Conservation (phyloP, 2,888 invertebrate species). For the Eustalomyia histrio region DNA sequence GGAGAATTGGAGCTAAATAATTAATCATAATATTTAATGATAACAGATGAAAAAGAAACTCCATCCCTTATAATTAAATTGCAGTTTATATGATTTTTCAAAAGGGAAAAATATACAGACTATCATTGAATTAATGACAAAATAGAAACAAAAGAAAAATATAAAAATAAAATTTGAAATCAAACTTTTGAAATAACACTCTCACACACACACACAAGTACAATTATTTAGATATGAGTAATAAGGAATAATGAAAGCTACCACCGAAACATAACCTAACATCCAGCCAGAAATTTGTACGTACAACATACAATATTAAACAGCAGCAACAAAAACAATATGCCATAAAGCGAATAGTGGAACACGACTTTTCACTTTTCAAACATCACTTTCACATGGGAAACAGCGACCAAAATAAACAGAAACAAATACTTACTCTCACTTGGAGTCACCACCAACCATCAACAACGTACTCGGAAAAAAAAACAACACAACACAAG, state of each 20-base stretch:
- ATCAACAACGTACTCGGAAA: constrained; percentile 2
- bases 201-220: constrained; percentile 1
- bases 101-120: not conserved
- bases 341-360: constrained; percentile 51
- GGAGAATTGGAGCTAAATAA: constrained; percentile 19
- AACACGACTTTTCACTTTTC: constrained; percentile 76
- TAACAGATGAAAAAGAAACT: not conserved
- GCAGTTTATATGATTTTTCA: not conserved
- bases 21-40: constrained; percentile 25
- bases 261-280: constrained; percentile 10
- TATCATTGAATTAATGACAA: not conserved
- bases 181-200: not conserved
- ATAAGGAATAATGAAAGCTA: not conserved
- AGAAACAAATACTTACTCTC: constrained; percentile 38
- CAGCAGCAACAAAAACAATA: constrained; percentile 20
- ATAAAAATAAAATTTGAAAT: constrained; percentile 9
- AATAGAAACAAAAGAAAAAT: not conserved
- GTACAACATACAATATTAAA: constrained; percentile 8
- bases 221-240: not conserved
- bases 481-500: constrained; percentile 26
- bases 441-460: constrained; percentile 31
- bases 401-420: constrained; percentile 46
- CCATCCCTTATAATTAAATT: not conserved
- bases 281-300: not conserved
- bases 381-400: constrained; percentile 75